Conservation (phyloP, 2,797 vertebrate species). For the Epinephelus awoara region DNA sequence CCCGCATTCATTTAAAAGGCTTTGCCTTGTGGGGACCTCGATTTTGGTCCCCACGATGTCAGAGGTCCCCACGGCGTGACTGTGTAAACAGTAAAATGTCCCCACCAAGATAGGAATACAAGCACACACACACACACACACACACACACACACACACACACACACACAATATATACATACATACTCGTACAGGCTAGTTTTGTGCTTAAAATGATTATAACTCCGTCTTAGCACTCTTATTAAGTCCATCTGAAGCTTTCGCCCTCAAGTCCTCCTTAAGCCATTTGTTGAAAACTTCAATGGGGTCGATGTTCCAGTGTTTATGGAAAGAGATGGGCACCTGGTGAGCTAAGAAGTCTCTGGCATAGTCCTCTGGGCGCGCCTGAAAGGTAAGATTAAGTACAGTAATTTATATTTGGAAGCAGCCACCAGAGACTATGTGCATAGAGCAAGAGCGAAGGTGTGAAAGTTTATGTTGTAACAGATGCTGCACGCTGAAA, state of each 20-base stretch:
- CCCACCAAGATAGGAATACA: no score
- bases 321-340: constrained; percentile 97
- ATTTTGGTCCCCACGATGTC: no score
- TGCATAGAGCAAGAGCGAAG: constrained; percentile 24
- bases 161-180: constrained; percentile 43
- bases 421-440: constrained; percentile 34
- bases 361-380: constrained; percentile 94
- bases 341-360: constrained; percentile 93
- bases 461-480: constrained; percentile 13
- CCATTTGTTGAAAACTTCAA: constrained; percentile 94
- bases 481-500: constrained; percentile 9
- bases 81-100: no score
- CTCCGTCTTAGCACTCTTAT: constrained; percentile 86
- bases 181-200: constrained; percentile 17
- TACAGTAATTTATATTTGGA: constrained; percentile 62
- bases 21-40: no score
- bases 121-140: neutral
- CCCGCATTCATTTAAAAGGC: no score
- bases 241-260: constrained; percentile 60
- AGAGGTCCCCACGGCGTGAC: no score
- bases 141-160: constrained; percentile 31
- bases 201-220: constrained; percentile 84
- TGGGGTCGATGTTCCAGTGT: constrained; percentile 96
- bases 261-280: constrained; percentile 80
- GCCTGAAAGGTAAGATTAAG: constrained; percentile 86